Conservation (phyloP, 2,797 vertebrate genomes). For the Betta splendens region DNA sequence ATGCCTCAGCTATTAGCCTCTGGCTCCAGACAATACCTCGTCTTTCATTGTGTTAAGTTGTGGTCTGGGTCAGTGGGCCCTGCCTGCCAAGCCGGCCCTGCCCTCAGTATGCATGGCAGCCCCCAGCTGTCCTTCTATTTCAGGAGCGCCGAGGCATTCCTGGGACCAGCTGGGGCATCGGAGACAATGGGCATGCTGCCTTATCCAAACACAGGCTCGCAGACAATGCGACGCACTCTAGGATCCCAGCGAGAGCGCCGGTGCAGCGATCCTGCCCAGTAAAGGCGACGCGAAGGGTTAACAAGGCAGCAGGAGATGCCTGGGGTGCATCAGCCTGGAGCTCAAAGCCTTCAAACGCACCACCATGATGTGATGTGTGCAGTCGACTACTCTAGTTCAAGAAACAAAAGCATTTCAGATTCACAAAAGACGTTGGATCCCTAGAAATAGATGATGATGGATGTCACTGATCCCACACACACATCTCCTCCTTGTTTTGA, state of each 20-base stretch:
- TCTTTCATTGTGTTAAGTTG: constrained; percentile 82
- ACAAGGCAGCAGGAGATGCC: constrained; percentile 57
- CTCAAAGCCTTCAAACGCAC: constrained; percentile 9
- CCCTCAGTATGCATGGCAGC: constrained; percentile 83
- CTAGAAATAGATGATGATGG: too few relatives aligned
- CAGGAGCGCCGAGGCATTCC: constrained; percentile 85
- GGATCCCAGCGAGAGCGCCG: constrained; percentile 71
- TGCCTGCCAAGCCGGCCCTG: constrained; percentile 74
- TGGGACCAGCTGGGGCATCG: constrained; percentile 86
- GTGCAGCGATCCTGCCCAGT: constrained; percentile 51
- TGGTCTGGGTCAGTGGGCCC: constrained; percentile 69
- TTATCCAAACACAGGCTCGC: constrained; percentile 82
- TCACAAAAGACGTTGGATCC: too few relatives aligned
- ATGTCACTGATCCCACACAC: neutral
- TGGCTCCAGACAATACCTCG: constrained; percentile 86
- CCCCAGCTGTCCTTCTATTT: constrained; percentile 95
- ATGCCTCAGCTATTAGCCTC: constrained; percentile 79
- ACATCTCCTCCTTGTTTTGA: constrained; percentile 8
- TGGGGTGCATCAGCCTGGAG: constrained; percentile 42
- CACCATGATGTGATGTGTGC: constrained; percentile 12
- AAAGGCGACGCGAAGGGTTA: constrained; percentile 67
- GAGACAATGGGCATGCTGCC: constrained; percentile 85
- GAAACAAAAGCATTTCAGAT: too few relatives aligned
- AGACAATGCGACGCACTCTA: constrained; percentile 82
- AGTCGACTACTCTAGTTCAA: too few relatives aligned